Evolutionary conservation across 2,888 invertebrate genomes (phyloP).

Genomic region (Epistrophe grossulariae): DNA sequence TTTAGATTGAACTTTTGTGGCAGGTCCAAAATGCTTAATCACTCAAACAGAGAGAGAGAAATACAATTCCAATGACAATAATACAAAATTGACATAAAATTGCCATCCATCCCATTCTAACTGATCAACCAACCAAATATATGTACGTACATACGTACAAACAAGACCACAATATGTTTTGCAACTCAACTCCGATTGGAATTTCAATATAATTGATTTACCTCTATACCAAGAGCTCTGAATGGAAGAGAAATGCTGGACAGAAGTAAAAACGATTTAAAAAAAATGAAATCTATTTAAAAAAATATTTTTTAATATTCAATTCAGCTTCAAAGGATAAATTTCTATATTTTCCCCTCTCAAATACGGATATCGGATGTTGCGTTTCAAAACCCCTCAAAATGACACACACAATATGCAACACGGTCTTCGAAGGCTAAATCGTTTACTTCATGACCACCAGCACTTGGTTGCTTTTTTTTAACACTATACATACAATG

Average conservation of each 20-base stretch:
- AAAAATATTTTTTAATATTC: constrained; percentile 17
- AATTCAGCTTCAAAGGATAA: constrained; percentile 1
- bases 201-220: not conserved
- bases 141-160: not conserved
- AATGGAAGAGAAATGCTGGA: too few relatives aligned
- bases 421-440: too few relatives aligned
- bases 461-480: not conserved
- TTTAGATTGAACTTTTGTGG: constrained; percentile 28
- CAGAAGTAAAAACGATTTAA: too few relatives aligned
- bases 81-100: constrained; percentile 9
- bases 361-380: constrained; percentile 5
- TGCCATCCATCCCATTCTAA: too few relatives aligned
- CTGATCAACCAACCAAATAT: too few relatives aligned
- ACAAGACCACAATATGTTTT: constrained; percentile 7
- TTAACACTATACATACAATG: too few relatives aligned
- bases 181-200: not conserved
- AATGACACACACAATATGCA: not conserved
- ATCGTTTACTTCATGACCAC: not conserved
- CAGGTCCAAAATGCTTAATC: constrained; percentile 17
- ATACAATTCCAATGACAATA: constrained; percentile 7
- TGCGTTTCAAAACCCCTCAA: not conserved
- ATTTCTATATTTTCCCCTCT: not conserved
- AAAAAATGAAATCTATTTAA: not conserved
- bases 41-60: not conserved
- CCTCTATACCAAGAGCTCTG: not conserved